Evolutionary conservation across 1,140 invertebrate species (phyloP), one percentile per base, ranked within the genome.

Genomic region (Drosophila punjabiensis): DNA sequence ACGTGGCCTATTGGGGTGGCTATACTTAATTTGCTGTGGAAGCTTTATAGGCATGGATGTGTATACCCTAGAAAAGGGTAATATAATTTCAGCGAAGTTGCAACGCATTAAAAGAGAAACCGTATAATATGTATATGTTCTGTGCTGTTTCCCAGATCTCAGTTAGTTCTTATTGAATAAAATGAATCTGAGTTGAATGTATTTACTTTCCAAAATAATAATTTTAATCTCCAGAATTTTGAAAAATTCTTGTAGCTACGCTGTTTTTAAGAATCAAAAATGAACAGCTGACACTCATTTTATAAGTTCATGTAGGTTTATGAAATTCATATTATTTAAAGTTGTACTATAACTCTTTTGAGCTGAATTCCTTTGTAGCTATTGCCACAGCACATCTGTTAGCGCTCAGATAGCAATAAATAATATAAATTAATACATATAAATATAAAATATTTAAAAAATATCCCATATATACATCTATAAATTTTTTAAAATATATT

Each of bases 41-140:
- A 70, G 37, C 43, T 43, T 35, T 56, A 52, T 24, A 56, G 33
- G 14, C 53, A 35, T 24, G 9, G 20, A n/a, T 75, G 18, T 74
- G 53, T 56, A 37, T 20, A 56, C 53, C 53, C 33, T 56, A 10
- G 18, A 8, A 16, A 37, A 16, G 33, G 20, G 18, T 24, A 56
- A 9, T 37, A 56, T 56, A 24, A 6, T 14, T 16, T 24, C 14
- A 20, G 14, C 14, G 4, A 35, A 35, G 32, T 9, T 56, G 53
- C 0, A 56, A 24, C 6, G 1, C 6, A 18, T 8, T 16, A 10
- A 35, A 24, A 20, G 7, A 37, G 8, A 37, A 37, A 16, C 24
- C 1, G 1, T 24, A 16, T 16, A 56, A 10, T 24, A 37, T 37
- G 13, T 4, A 8, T 35, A 33, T 55, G 7, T 35, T 33, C 6